Base-by-base conservation (phyloP, 2,113 vertebrate species). In the Tyto alba region DNA sequence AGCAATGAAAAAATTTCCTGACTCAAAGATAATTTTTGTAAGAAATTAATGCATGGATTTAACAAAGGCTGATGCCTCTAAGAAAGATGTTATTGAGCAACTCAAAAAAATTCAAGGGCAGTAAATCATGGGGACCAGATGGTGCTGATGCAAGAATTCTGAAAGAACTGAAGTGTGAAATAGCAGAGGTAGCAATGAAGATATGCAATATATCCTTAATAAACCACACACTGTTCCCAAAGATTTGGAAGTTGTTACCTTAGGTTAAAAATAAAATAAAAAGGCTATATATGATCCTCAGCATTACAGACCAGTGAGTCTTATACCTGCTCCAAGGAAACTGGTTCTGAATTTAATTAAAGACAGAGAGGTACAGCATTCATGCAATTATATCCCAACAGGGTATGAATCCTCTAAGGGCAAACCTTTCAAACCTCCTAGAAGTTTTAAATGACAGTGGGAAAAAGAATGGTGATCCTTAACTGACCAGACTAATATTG, bases 41-140 rank as follows among this genome's bases (percentile, higher is more conserved):
- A 69, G 52, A 63, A 79, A 91, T 94, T 82, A 95, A 94, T 96
- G 78, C 74, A 32, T 91, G 78, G 67, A 76, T 68, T 96, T 96
- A 90, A 97, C 55, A 97, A 97, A 96, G 64, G 79, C 9, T 97
- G 85, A 95, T 95, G 7, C 41, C 10, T 89, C 79, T 72, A 93
- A 97, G 89, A 71, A 97, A 75, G 80, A 90, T 94, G 45, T 82
- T 97, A 92, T 17, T 90, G 76, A 96, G 52, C n/a, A 95, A 90
- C 47, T 63, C 59, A 78, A 60, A 94, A 90, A 90, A 96, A 81
- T 63, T 96, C 52, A 82, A 90, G 92, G 64, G 38, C 87, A 94
- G 89, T 97, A 97, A 97, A 98, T 98, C 97, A 96, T 90, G 68
- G 64, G 43, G 76, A 97, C 91, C 96, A 98, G 97, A 98, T 98